Evolutionary conservation across 2,888 invertebrate species (phyloP), one percentile per base, ranked within the genome.

Genomic region (Acanthoscelides obtectus): DNA sequence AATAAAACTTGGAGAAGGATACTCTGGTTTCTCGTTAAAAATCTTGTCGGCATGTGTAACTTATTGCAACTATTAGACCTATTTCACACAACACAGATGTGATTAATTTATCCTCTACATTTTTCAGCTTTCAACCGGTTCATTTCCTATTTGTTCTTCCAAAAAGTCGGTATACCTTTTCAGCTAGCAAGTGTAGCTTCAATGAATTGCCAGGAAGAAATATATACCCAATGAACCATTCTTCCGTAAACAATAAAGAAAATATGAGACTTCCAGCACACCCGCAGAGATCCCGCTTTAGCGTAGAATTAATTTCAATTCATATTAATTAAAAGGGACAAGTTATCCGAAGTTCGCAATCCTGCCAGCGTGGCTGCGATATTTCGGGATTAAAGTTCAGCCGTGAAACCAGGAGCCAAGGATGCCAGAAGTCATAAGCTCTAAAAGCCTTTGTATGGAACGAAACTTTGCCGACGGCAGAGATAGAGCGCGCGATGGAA

Each of bases 321-420:
- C 74, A 72, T 78, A 75, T 78, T 78, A 77, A 78, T 78, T 77
- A 75, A 71, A 20, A 19, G 70, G 71, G 73, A 45, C 45, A 45
- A 77, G 75, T 78, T 77, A 73, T 75, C 75, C 69, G 71, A 77
- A 78, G 75, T 78, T 77, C 71, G 70, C 73, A 78, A 78, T 78
- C 78, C 77, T 72, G 45, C 12, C 45, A 12, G 45, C 45, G 45
- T 12, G 45, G 45, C 45, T 45, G 74, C 74, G 78, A 77, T 76
- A 76, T 79, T 78, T 74, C 76, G 71, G 79, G 79, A 78, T 79
- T 78, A 79, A 72, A 75, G 70, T 70, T 45, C 45, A 12, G 45
- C 45, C 45, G 45, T 45, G 45, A 12, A 70, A 73, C 75, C 73
- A 73, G 72, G 68, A 72, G 69, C 66, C 20, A 68, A 65, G 68